Conservation (phyloP, 2,113 vertebrate genomes). For the Lathamus discolor region DNA sequence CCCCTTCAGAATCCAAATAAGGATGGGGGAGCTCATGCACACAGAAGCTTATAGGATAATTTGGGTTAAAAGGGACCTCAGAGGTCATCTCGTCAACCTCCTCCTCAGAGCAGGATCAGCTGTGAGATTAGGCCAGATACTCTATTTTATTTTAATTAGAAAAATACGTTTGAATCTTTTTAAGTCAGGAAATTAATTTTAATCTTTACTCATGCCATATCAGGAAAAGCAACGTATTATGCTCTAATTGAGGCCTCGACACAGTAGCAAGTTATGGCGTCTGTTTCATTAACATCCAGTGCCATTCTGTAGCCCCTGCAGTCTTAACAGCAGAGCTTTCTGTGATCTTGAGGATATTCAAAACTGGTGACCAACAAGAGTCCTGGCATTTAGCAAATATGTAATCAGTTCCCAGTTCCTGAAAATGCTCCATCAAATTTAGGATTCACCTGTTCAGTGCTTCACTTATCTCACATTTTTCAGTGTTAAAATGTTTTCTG, state of each 20-base stretch:
- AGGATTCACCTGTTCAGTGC: background rate
- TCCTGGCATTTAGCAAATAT: background rate
- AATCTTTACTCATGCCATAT: background rate
- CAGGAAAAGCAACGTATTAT: background rate
- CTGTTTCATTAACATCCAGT: background rate
- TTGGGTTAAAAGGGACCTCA: background rate
- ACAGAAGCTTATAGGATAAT: background rate
- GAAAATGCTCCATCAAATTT: background rate
- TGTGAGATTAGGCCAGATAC: background rate
- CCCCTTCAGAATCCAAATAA: background rate
- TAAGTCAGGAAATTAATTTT: background rate
- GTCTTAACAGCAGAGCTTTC: background rate
- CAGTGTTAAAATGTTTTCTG: background rate
- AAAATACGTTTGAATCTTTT: background rate
- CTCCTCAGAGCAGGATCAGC: background rate
- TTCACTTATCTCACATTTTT: background rate
- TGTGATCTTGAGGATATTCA: background rate
- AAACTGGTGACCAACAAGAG: background rate
- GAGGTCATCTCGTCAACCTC: background rate
- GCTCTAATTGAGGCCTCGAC: accelerated
- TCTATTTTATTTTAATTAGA: background rate
- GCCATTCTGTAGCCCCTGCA: background rate
- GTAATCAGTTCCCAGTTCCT: background rate
- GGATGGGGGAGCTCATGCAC: background rate
- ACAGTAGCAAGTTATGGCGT: background rate